Evolutionary conservation across 2,797 vertebrate genomes (phyloP).

Genomic region (Setipinna tenuifilis): DNA sequence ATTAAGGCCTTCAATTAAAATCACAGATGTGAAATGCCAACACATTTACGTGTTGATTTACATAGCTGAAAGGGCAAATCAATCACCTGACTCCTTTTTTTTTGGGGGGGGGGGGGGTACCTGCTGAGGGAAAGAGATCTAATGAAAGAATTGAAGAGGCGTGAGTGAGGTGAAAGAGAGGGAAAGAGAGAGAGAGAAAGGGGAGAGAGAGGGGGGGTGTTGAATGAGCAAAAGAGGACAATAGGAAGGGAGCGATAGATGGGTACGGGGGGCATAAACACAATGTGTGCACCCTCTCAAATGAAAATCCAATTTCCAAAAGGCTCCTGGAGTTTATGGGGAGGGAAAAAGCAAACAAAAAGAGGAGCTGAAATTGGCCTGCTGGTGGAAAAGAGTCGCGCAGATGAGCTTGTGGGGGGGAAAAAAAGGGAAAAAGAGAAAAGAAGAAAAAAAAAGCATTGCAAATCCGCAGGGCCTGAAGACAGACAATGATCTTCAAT

Average conservation of each 20-base stretch:
- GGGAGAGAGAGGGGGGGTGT: constrained; percentile 39
- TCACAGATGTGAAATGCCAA: constrained; percentile 23
- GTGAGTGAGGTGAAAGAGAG: not conserved
- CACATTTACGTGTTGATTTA: constrained; percentile 7
- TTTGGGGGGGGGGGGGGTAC: not conserved
- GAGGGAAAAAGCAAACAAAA: constrained; percentile 57
- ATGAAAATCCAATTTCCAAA: constrained; percentile 78
- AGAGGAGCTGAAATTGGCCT: constrained; percentile 57
- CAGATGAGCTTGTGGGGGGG: constrained; percentile 62
- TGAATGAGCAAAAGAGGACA: constrained; percentile 63
- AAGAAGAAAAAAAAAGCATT: constrained; percentile 47
- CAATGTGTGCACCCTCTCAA: constrained; percentile 64
- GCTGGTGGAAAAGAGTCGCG: constrained; percentile 57
- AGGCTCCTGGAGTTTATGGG: constrained; percentile 69
- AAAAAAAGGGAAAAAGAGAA: constrained; percentile 36
- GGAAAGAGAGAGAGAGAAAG: not conserved
- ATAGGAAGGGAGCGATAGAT: constrained; percentile 52
- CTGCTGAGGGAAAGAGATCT: not conserved
- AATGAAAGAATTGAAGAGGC: not conserved
- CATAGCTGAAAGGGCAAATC: constrained; percentile 22
- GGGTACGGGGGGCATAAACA: constrained; percentile 61
- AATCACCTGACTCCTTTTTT: not conserved
- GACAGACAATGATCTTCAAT: constrained; percentile 84
- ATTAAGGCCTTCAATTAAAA: constrained; percentile 16
- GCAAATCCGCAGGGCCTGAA: constrained; percentile 74